Percentiles rank a stretch among this genome's conserved stretches.
Conservation (phyloP, 2,797 vertebrate species). For the Macroramphosus scolopax region DNA sequence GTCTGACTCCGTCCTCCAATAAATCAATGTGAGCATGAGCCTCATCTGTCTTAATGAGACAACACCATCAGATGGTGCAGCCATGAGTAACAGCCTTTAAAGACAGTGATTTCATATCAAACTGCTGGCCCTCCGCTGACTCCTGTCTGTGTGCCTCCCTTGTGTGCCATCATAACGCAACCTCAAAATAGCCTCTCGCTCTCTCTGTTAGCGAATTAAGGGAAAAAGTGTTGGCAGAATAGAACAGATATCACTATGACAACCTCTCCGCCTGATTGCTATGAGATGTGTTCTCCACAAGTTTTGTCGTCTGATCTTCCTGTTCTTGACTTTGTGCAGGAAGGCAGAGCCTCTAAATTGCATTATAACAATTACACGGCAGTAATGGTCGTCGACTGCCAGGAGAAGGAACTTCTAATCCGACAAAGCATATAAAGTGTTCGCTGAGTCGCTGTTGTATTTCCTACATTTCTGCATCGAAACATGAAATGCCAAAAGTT, state of each 20-base stretch:
- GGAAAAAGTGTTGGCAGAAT: constrained; percentile 62
- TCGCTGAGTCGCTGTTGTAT: too few species aligned
- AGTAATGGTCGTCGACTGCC: too few species aligned
- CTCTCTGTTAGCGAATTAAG: constrained; percentile 59
- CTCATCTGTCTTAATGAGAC: neutral
- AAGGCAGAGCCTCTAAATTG: constrained; percentile 20
- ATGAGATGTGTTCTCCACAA: constrained; percentile 43
- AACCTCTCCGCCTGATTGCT: constrained; percentile 66
- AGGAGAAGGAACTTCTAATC: too few species aligned
- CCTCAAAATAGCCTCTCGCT: constrained; percentile 65
- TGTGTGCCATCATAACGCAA: constrained; percentile 54
- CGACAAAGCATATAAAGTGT: too few species aligned
- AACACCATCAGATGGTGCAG: neutral
- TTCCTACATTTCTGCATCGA: too few species aligned
- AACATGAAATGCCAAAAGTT: too few species aligned
- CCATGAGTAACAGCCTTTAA: constrained; percentile 13
- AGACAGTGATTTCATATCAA: constrained; percentile 33
- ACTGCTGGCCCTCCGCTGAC: constrained; percentile 9
- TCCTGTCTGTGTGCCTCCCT: constrained; percentile 40
- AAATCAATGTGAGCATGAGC: too few species aligned
- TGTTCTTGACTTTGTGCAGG: constrained; percentile 30
- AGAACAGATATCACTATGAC: constrained; percentile 74
- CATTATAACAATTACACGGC: too few species aligned
- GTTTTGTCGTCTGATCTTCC: constrained; percentile 44
- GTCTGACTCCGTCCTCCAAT: too few species aligned